Conservation (phyloP, 2,797 vertebrate species). For the Betta splendens region DNA sequence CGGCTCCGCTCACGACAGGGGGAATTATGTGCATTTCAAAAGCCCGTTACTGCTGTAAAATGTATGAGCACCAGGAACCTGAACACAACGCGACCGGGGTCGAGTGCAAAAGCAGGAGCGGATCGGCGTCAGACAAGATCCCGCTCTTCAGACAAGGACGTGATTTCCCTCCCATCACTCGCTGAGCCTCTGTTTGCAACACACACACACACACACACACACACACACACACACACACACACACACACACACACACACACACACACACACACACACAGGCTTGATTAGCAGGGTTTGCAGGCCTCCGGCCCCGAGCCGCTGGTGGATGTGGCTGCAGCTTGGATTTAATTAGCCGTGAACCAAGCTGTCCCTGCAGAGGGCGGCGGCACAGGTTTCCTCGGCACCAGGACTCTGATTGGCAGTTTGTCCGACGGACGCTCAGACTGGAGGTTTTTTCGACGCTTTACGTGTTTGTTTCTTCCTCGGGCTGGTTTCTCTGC, state of each 20-base stretch:
- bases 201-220: too few relatives aligned
- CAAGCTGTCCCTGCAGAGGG: conserved; percentile 9
- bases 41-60: conserved; percentile 44
- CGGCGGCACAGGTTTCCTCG: not conserved
- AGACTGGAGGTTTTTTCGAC: too few relatives aligned
- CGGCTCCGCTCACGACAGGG: conserved; percentile 40
- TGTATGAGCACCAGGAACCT: conserved; percentile 41
- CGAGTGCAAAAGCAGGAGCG: not conserved
- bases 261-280: conserved; percentile 8
- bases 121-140: conserved; percentile 11
- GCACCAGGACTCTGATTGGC: not conserved
- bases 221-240: too few relatives aligned
- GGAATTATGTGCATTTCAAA: conserved; percentile 58
- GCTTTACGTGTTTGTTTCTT: too few relatives aligned
- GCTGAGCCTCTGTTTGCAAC: too few relatives aligned
- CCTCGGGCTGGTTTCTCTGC: not conserved
- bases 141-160: conserved; percentile 10
- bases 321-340: conserved; percentile 54
- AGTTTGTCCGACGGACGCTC: not conserved
- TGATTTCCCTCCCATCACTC: too few relatives aligned
- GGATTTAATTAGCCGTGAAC: conserved; percentile 58
- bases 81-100: conserved; percentile 25
- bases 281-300: not conserved
- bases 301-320: conserved; percentile 30
- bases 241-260: too few relatives aligned